phyloP scores from a whole-genome alignment of 2,113 vertebrate species.

The Carollia perspicillata region DNA sequence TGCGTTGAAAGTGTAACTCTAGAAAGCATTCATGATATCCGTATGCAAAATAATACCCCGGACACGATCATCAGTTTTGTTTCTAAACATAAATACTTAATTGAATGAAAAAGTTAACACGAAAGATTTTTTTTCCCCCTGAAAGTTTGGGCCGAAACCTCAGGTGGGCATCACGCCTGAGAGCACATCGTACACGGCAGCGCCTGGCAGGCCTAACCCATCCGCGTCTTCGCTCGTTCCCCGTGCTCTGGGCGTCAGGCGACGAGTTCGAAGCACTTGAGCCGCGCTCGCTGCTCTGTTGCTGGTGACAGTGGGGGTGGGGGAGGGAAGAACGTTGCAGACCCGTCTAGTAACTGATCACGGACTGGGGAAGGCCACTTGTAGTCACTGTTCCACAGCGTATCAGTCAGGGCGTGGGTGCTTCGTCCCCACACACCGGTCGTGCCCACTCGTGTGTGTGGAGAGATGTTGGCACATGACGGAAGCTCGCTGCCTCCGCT shows the following conservation, averaged over 20 bases:
- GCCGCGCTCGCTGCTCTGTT: background rate
- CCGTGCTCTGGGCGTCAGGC: background rate
- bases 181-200: too few species aligned
- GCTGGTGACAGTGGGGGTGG: too few species aligned
- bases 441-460: background rate
- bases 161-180: accelerated
- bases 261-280: background rate
- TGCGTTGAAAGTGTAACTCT: too few species aligned
- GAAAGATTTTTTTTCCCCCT: too few species aligned
- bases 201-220: background rate
- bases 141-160: too few species aligned
- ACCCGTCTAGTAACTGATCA: background rate
- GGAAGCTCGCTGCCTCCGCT: background rate
- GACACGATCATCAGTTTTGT: too few species aligned
- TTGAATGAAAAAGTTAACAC: too few species aligned
- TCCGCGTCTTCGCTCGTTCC: background rate
- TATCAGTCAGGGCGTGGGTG: background rate
- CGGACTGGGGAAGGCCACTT: background rate
- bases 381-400: background rate
- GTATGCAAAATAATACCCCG: too few species aligned
- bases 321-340: background rate
- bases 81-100: too few species aligned
- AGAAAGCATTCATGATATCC: too few species aligned
- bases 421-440: background rate
- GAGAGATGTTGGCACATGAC: background rate